Evolutionary conservation across 2,113 vertebrate genomes (phyloP).

Genomic region (Strix aluco): DNA sequence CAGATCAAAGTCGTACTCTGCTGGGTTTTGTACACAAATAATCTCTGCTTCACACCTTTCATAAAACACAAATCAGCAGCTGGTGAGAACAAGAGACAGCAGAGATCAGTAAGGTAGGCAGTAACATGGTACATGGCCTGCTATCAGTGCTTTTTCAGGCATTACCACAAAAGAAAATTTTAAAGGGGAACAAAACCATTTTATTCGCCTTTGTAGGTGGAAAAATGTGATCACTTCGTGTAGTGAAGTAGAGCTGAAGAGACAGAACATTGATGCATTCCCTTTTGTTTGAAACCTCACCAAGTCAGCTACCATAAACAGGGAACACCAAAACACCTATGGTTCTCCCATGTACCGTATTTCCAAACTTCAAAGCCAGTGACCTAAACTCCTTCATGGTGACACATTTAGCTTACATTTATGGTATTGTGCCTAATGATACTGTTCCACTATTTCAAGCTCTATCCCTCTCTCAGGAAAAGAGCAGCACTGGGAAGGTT

Average conservation of each 20-base stretch:
- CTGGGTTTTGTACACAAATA: not conserved
- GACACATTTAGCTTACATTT: not conserved
- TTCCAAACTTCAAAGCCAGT: not conserved
- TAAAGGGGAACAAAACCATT: not conserved
- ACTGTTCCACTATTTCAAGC: not conserved
- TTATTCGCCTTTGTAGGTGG: not conserved
- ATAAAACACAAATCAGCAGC: not conserved
- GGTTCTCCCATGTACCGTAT: not conserved
- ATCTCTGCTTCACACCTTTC: not conserved
- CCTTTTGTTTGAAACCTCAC: not conserved
- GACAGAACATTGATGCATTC: not conserved
- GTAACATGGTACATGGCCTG: fast-evolving
- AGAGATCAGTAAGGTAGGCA: not conserved
- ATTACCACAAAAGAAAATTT: not conserved
- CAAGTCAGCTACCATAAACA: not conserved
- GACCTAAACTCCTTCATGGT: not conserved
- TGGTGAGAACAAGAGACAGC: not conserved
- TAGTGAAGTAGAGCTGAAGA: not conserved
- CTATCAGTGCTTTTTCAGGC: not conserved
- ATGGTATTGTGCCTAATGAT: not conserved
- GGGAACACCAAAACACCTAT: fast-evolving
- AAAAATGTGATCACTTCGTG: not conserved
- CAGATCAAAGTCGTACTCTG: not conserved
- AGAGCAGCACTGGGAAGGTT: not conserved
- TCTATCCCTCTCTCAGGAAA: not conserved